phyloP scores from a whole-genome alignment of 2,797 vertebrate genomes.

The Knipowitschia caucasica region DNA sequence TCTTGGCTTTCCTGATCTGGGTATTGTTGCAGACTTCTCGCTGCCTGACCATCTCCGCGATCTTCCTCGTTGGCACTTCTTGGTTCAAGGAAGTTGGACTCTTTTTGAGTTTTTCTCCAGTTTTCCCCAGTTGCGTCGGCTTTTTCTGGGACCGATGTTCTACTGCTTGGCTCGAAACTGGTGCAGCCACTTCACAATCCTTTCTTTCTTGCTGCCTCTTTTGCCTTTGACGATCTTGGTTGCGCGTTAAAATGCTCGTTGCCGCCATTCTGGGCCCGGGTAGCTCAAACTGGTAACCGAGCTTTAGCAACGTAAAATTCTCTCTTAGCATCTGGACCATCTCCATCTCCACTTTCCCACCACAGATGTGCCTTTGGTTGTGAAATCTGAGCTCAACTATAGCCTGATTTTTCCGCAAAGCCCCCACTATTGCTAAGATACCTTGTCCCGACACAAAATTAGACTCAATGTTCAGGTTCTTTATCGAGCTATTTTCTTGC shows the following conservation, averaged over 20 bases:
- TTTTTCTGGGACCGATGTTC: constrained; percentile 71
- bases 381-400: constrained; percentile 89
- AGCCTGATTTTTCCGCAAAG: constrained; percentile 77
- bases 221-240: constrained; percentile 88
- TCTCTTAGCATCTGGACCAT: constrained; percentile 84
- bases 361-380: constrained; percentile 91
- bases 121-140: constrained; percentile 74
- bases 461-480: constrained; percentile 84
- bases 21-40: constrained; percentile 44
- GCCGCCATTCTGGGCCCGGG: constrained; percentile 89
- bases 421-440: constrained; percentile 82
- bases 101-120: constrained; percentile 57
- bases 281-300: constrained; percentile 91
- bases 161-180: constrained; percentile 46
- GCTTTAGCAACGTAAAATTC: constrained; percentile 84
- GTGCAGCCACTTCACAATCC: constrained; percentile 55
- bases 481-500: constrained; percentile 76
- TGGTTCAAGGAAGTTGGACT: neutral
- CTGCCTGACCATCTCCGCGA: constrained; percentile 81
- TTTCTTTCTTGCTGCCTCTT: constrained; percentile 81
- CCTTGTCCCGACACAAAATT: constrained; percentile 89
- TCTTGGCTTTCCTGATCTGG: constrained; percentile 76
- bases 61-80: constrained; percentile 60
- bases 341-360: constrained; percentile 91
- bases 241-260: constrained; percentile 86